Evolutionary conservation across 53 echinoderm and acorn worm species (phyloP), one percentile per base, ranked within the genome.

Genomic region (Mesocentrotus franciscanus): DNA sequence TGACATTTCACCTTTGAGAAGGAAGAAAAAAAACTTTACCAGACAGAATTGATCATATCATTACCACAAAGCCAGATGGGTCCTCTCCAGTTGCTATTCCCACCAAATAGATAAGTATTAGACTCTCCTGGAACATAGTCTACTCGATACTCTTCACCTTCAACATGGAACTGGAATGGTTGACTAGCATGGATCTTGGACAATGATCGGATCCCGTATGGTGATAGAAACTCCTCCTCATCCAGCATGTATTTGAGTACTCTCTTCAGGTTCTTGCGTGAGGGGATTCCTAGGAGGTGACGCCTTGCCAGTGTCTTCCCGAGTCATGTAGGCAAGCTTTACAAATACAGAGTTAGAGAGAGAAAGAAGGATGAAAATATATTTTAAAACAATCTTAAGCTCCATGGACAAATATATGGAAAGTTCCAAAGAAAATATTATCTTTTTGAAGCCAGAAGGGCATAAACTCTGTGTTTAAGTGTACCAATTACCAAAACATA

Each of bases 11-110:
- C 1, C 49, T 49, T 49, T 49, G 49, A 49, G 49, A 49, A 49
- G 49, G 49, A 5, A 49, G 6, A 49, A 49, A 4, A 49, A 49
- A 49, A 49, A 49, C 3, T 49, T 6, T 49, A 5, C 49, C 49
- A 6, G 49, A 49, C 49, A 6, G 49, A 49, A 64, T 64, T 15
- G 5, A 18, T 64, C 0, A 18, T 20, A 64, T 29, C 75, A 75
- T 96, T 81, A 99, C 99, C 98, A 96, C 99, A 99, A 8, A 99
- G 97, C 99, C 99, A 99, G 27, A 99, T 97, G 61, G 99, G 99
- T 18, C 99, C 99, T 60, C 99, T 95, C 99, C 99, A 99, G 94
- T 99, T 99, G 56, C 99, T 99, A 92, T 99, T 99, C 4, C 99
- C 99, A 26, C 99, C 99, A 96, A 99, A 99, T 29, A 99, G 96